Percentiles rank a stretch among this genome's conserved stretches.
Conservation (phyloP, 2,888 invertebrate genomes). For the Melieria crassipennis region DNA sequence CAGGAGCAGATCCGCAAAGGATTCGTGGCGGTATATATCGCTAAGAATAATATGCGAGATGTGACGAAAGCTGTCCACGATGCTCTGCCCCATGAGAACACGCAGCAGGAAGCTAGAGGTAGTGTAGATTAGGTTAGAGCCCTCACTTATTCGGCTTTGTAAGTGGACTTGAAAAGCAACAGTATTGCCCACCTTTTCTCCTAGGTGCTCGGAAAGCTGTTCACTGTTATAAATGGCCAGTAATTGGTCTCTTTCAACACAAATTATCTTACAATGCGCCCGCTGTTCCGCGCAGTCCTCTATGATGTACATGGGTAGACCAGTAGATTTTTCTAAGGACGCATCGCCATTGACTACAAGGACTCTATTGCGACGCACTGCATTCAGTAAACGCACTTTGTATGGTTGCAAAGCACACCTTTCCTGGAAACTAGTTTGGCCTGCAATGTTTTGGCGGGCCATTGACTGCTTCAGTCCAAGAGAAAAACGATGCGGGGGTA, state of each 20-base stretch:
- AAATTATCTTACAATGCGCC: slow-evolving; percentile 82
- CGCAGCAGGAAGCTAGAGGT: slow-evolving; percentile 68
- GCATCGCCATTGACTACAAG: slow-evolving; percentile 89
- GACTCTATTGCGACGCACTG: slow-evolving; percentile 70
- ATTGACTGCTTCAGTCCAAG: slow-evolving; percentile 46
- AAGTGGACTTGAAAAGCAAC: slow-evolving; percentile 69
- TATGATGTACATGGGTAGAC: slow-evolving; percentile 89
- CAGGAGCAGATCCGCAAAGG: slow-evolving; percentile 88
- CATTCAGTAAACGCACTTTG: slow-evolving; percentile 37
- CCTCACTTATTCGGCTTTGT: slow-evolving; percentile 50
- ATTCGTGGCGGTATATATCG: slow-evolving; percentile 92
- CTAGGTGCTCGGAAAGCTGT: slow-evolving; percentile 76
- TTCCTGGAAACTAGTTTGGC: slow-evolving; percentile 33
- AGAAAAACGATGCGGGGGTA: slow-evolving; percentile 47
- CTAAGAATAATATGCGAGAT: slow-evolving; percentile 86
- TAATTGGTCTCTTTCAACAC: slow-evolving; percentile 89
- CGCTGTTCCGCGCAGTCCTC: slow-evolving; percentile 75
- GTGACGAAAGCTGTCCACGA: slow-evolving; percentile 49
- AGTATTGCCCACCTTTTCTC: slow-evolving; percentile 73
- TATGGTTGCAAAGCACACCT: slow-evolving; percentile 30
- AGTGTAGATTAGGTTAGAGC: slow-evolving; percentile 52
- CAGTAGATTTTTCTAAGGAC: slow-evolving; percentile 91
- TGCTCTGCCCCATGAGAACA: slow-evolving; percentile 84
- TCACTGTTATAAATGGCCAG: slow-evolving; percentile 90
- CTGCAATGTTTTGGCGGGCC: slow-evolving; percentile 37